Evolutionary conservation across 2,797 vertebrate species (phyloP).

Genomic region (Liparis tanakae): DNA sequence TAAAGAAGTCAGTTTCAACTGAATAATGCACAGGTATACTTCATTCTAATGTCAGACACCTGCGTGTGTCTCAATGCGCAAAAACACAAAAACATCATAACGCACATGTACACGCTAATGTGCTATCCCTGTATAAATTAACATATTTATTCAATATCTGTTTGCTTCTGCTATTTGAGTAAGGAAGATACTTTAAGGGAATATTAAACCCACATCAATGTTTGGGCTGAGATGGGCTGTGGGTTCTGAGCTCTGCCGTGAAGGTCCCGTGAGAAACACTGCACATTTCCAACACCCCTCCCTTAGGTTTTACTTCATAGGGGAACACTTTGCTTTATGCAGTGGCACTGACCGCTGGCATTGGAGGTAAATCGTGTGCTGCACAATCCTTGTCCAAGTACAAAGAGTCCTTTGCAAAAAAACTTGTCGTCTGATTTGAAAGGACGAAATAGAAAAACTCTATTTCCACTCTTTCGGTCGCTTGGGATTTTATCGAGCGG

Average conservation of each 20-base stretch:
- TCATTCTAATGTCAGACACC: slow-evolving; percentile 67
- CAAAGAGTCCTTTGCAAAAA: slow-evolving; percentile 49
- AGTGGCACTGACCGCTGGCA: slow-evolving; percentile 13
- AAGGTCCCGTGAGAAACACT: slow-evolving; percentile 11
- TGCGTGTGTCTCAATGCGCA: slow-evolving; percentile 28
- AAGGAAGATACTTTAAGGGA: not conserved
- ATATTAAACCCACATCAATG: slow-evolving; percentile 5
- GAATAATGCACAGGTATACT: slow-evolving; percentile 73
- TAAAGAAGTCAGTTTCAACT: slow-evolving; percentile 66
- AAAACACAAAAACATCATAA: not conserved
- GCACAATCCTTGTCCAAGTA: slow-evolving; percentile 32
- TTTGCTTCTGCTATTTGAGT: not conserved
- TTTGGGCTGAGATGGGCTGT: not conserved
- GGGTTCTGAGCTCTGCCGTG: not conserved
- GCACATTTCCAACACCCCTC: not conserved
- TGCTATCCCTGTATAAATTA: slow-evolving; percentile 4
- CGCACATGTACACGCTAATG: slow-evolving; percentile 9
- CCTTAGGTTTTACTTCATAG: slow-evolving; percentile 21
- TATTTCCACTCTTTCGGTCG: slow-evolving; percentile 32
- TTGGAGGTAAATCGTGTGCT: slow-evolving; percentile 18
- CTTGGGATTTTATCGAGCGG: slow-evolving; percentile 46
- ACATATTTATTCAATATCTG: slow-evolving; percentile 18
- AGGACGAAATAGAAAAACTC: slow-evolving; percentile 25
- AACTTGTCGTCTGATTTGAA: slow-evolving; percentile 34
- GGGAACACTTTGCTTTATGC: slow-evolving; percentile 20